phyloP scores from a whole-genome alignment of 1,140 invertebrate genomes.

The Nephila pilipes region DNA sequence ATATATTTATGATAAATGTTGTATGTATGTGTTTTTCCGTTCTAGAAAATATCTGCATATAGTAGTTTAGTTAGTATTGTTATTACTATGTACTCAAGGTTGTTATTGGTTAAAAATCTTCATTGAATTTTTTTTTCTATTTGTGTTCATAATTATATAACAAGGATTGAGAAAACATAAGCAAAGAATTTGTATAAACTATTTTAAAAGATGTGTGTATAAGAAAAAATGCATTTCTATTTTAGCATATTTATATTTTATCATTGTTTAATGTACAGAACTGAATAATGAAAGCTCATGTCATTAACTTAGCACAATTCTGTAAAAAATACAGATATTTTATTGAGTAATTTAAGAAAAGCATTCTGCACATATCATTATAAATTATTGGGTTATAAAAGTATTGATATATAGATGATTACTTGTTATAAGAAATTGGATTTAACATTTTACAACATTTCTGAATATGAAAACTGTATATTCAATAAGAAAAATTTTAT shows the following conservation, averaged over 20 bases:
- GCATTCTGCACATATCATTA: neutral
- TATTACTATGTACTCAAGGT: neutral
- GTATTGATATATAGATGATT: neutral
- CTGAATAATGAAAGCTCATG: neutral
- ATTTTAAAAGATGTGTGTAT: slow-evolving; percentile 24
- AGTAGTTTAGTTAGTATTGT: neutral
- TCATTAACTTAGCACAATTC: neutral
- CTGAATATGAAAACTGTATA: neutral
- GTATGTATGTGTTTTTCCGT: neutral
- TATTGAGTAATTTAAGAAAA: neutral
- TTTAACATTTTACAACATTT: neutral
- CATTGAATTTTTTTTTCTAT: neutral
- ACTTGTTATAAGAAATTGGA: neutral
- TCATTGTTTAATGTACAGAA: neutral
- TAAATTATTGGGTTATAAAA: neutral
- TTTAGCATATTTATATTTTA: slow-evolving; percentile 40
- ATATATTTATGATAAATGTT: neutral
- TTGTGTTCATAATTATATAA: neutral
- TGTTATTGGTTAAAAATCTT: slow-evolving; percentile 4
- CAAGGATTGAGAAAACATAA: neutral
- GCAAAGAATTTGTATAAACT: neutral
- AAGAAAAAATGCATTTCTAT: neutral
- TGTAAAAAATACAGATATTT: neutral
- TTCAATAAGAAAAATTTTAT: neutral
- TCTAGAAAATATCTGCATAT: neutral